Evolutionary conservation across 2,113 vertebrate genomes (phyloP), one percentile per base, ranked within the genome.

Genomic region (Gadus chalcogrammus): DNA sequence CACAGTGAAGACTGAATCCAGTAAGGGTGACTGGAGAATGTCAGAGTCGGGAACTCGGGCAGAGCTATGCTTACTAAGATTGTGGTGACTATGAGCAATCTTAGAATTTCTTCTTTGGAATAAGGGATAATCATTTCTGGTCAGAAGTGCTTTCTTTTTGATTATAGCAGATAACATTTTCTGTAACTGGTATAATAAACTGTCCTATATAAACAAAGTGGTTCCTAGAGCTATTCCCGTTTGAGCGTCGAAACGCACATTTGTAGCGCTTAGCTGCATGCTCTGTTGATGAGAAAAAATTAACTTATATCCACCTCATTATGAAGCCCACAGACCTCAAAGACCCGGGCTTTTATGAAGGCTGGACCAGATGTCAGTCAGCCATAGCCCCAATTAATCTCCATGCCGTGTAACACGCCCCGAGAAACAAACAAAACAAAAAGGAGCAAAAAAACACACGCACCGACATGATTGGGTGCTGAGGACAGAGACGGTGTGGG

Each of bases 301-400:
- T 92, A 94, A 94, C 93, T 95, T 93, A 90, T 92, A 92, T 92
- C 88, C 92, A 93, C 93, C 94, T 94, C 93, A 95, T 95, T 95
- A 94, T 93, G 88, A 89, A 88, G 77, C 79, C 79, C 9, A 76
- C 79, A 87, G 89, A 92, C 93, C 92, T 88, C 74, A 28, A 88
- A 89, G 88, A 90, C 88, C 84, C 72, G 73, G 77, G 88, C 90
- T 89, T 89, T 89, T 87, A 90, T 86, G 82, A 90, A 77, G 80
- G 87, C 64, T 73, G 79, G 88, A 88, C 86, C 89, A 90, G 88
- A 89, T 90, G 89, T 91, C 90, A 89, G 79, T 78, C 88, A 90
- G 89, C 87, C 88, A 87, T 88, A 87, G 88, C 88, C 84, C 86
- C 92, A 93, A 95, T 95, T 94, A 94, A 94, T 94, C 93, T 93